Conservation (phyloP, 2,888 invertebrate species). For the Clepsis dumicolana region DNA sequence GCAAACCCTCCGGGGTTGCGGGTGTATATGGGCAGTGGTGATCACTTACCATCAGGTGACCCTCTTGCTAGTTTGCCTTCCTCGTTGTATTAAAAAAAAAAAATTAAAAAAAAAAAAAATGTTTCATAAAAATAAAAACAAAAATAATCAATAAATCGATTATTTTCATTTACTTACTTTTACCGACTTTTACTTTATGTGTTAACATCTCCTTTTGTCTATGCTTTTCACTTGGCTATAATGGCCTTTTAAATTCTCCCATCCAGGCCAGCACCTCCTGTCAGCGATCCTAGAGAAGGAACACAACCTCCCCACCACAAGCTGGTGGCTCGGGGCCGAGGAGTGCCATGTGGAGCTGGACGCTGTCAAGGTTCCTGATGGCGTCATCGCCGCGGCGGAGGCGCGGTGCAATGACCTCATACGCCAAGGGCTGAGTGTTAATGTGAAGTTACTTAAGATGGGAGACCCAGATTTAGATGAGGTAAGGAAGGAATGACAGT, state of each 20-base stretch:
- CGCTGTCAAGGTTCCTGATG: constrained; percentile 80
- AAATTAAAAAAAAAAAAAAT: too few relatives aligned
- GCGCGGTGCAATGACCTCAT: constrained; percentile 89
- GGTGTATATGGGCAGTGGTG: too few relatives aligned
- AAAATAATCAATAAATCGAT: too few relatives aligned
- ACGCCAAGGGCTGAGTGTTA: constrained; percentile 87
- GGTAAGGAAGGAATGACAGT: constrained; percentile 59
- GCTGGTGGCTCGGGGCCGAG: constrained; percentile 94
- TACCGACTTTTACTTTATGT: too few relatives aligned
- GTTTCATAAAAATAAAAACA: too few relatives aligned
- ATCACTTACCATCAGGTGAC: too few relatives aligned
- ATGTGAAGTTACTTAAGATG: constrained; percentile 87
- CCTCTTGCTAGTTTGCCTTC: too few relatives aligned
- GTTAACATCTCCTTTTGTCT: too few relatives aligned
- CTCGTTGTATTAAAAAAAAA: too few relatives aligned
- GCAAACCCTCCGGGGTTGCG: too few relatives aligned
- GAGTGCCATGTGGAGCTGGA: constrained; percentile 90
- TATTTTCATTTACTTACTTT: too few relatives aligned
- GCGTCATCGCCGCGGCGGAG: constrained; percentile 86
- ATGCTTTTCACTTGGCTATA: not conserved
- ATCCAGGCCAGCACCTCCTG: constrained; percentile 92
- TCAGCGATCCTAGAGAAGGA: constrained; percentile 91
- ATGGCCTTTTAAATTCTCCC: too few relatives aligned
- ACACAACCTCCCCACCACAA: constrained; percentile 89
- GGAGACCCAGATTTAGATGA: constrained; percentile 86